These are phyloP conservation scores for Melikaiella ostensackeni DNA, from an alignment of 2,888 invertebrate species.

Conservation along the genomic window DNA sequence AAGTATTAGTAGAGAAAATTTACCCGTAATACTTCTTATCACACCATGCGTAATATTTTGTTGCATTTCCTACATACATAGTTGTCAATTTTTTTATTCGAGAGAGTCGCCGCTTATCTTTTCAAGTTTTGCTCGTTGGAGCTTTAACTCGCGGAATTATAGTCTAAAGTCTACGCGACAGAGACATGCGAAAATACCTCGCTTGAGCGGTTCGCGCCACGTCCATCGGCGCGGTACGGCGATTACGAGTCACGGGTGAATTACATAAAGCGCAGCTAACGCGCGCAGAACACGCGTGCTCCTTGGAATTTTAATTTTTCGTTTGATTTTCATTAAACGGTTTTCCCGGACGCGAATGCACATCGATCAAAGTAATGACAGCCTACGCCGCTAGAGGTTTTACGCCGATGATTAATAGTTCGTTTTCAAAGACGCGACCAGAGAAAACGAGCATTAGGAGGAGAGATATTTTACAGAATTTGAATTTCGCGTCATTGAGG, in stretches of 20 bases:
- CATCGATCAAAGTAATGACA: slow-evolving; percentile 38
- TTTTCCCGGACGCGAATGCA: slow-evolving; percentile 29
- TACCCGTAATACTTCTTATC: neutral
- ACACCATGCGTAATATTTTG: neutral
- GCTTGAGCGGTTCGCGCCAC: slow-evolving; percentile 15
- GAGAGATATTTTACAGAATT: slow-evolving; percentile 18
- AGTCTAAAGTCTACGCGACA: slow-evolving; percentile 10
- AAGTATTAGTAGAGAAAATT: neutral
- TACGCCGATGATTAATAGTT: slow-evolving; percentile 20
- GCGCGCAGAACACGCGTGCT: slow-evolving; percentile 43
- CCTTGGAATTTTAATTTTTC: slow-evolving; percentile 53
- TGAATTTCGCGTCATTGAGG: slow-evolving; percentile 6
- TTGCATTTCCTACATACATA: neutral
- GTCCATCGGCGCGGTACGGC: slow-evolving; percentile 29
- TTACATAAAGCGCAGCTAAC: slow-evolving; percentile 52
- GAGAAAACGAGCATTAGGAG: slow-evolving; percentile 2
- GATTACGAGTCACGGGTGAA: slow-evolving; percentile 54
- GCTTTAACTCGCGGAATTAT: slow-evolving; percentile 28
- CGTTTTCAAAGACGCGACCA: slow-evolving; percentile 32
- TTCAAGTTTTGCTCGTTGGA: slow-evolving; percentile 13
- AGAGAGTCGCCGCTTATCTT: slow-evolving; percentile 19
- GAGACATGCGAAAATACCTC: slow-evolving; percentile 32
- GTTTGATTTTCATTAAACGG: slow-evolving; percentile 51
- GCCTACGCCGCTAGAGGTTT: slow-evolving; percentile 13
- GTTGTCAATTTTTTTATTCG: neutral